A percentile compares a stretch with the other conserved stretches of the same genome.
These are phyloP conservation scores for Cheiracanthium punctorium DNA, from an alignment of 2,888 invertebrate genomes.

Conservation along the genomic window DNA sequence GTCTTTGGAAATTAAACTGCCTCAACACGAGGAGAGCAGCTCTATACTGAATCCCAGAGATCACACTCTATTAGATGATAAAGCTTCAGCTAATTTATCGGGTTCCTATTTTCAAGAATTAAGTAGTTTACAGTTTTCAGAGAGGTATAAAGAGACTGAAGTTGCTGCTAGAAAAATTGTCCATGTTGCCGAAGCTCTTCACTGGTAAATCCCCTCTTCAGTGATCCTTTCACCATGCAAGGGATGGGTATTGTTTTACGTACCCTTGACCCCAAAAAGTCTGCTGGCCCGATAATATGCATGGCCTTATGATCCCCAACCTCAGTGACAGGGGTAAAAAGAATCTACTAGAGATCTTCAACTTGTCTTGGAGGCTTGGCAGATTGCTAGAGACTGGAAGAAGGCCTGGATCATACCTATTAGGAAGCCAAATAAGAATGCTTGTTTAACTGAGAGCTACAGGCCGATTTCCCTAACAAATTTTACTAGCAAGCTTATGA, in stretches of 20 bases:
- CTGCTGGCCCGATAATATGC: too few species aligned
- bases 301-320: not conserved
- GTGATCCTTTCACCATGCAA: too few species aligned
- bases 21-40: not conserved
- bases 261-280: too few species aligned
- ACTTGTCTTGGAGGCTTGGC: too few species aligned
- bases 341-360: not conserved
- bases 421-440: too few species aligned
- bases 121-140: not conserved
- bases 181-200: conserved; percentile 8
- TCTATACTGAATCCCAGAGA: not conserved
- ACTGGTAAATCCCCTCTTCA: too few species aligned
- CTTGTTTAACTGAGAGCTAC: too few species aligned
- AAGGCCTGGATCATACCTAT: too few species aligned
- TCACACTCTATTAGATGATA: not conserved
- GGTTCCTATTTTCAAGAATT: not conserved
- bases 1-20: not conserved
- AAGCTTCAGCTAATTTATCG: not conserved
- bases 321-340: not conserved
- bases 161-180: not conserved
- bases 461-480: too few species aligned
- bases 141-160: not conserved
- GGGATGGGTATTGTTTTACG: too few species aligned
- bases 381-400: too few species aligned
- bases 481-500: too few species aligned